Evolutionary conservation across 2,797 vertebrate genomes (phyloP), one percentile per base, ranked within the genome.

Genomic region (Margarornis squamiger): DNA sequence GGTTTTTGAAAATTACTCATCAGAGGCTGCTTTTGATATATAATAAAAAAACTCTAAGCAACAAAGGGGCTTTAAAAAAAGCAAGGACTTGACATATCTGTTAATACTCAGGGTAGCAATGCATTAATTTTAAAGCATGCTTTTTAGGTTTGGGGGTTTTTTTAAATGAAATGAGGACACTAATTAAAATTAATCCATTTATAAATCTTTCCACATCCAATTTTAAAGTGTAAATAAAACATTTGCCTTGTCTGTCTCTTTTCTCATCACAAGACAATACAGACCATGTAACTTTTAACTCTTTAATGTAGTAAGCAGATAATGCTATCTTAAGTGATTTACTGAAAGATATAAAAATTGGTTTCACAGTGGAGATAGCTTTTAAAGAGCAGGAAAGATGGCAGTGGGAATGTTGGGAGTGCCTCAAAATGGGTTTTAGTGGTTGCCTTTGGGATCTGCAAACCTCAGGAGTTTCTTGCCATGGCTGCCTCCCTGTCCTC

Each of bases 151-250:
- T 80, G 54, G 26, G 1, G 0, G 30, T 18, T 66, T 82, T 77
- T 62, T 73, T 41, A 1, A 4, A 81, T 6, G 10, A 87, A 97
- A 95, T 94, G 79, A 91, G 79, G 85, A 36, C 65, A 91, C 70
- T 90, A 91, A 94, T 95, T 95, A 95, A 96, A 96, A 96, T 93
- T 83, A 94, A 96, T 95, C 70, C 10, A 34, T 92, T 92, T 96
- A 94, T 92, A 93, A 95, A 88, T 92, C 51, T 93, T 94, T 78
- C 66, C 3, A 4, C 73, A 75, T 90, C 51, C 34, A 62, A 17
- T 92, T 93, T 94, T 81, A 70, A 81, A 88, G 79, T 4, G 0
- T 96, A 95, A 97, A 96, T 96, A 91, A 92, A 95, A 92, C 76
- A 92, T 96, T 88, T 0, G 13, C 54, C 54, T 78, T 78, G 61